Conservation (phyloP, 2,113 vertebrate genomes). For the Sebastes fasciatus region DNA sequence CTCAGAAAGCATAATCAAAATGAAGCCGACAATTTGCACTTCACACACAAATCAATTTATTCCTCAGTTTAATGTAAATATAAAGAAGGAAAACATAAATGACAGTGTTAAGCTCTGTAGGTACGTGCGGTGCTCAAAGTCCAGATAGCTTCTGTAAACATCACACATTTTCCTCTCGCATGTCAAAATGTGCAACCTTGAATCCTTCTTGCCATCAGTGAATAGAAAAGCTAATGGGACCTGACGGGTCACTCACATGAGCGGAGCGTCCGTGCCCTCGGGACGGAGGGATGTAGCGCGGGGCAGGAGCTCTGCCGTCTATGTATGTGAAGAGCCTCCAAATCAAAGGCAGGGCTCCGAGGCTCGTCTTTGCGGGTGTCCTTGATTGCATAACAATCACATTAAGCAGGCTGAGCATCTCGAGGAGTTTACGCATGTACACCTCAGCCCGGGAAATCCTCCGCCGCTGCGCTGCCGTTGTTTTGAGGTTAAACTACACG, state of each 20-base stretch:
- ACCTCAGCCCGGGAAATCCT: not conserved
- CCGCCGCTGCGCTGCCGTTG: not conserved
- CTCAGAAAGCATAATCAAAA: constrained; percentile 16
- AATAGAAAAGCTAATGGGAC: constrained; percentile 60
- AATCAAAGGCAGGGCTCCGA: constrained; percentile 65
- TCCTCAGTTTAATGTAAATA: not conserved
- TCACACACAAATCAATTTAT: not conserved
- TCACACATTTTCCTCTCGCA: constrained; percentile 31
- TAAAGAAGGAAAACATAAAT: not conserved
- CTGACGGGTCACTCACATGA: constrained; percentile 70
- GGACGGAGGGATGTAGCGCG: constrained; percentile 40
- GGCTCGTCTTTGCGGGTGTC: constrained; percentile 46
- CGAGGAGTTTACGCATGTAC: constrained; percentile 24
- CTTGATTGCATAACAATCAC: constrained; percentile 51
- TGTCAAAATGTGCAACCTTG: constrained; percentile 65
- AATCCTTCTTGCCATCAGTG: constrained; percentile 57
- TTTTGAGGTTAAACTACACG: constrained; percentile 30
- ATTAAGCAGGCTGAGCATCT: constrained; percentile 46
- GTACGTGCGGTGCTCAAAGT: constrained; percentile 2
- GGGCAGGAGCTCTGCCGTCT: constrained; percentile 18
- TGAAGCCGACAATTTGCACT: constrained; percentile 23
- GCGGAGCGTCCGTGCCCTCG: constrained; percentile 45
- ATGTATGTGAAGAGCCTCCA: constrained; percentile 49
- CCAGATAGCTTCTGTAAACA: not conserved
- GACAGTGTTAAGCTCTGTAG: not conserved